Base-by-base conservation (phyloP, 2,113 vertebrate genomes). In the Probosciger aterrimus region DNA sequence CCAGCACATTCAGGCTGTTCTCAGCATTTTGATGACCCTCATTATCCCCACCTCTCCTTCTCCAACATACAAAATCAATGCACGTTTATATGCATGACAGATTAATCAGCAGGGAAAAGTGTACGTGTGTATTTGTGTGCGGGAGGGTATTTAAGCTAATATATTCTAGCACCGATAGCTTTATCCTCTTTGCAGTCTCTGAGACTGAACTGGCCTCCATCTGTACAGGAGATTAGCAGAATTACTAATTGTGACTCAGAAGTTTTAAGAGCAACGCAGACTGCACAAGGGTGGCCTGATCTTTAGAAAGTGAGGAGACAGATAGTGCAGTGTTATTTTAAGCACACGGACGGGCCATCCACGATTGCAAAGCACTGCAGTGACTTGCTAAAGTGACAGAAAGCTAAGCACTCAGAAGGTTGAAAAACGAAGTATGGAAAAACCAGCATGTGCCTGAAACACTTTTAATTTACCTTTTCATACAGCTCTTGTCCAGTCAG, bases 121-220 rank as follows among this genome's bases (percentile, higher is more conserved):
- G 39, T 64, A 37, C 47, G 49, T 68, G 70, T 57, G 52, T 92
- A 77, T 70, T 75, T 83, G 82, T 77, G 62, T 82, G 90, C 57
- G 89, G 91, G 88, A 92, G 60, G 82, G 60, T 44, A 75, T 92
- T 96, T 94, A 93, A 96, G 95, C 96, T 93, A 95, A 97, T 96
- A 96, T 97, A 96, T 96, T 81, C 93, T 82, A 92, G 63, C 7
- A 11, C 96, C 88, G 80, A 87, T 83, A 95, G 80, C 80, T 93
- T 97, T 93, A 97, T 97, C 96, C 93, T 96, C 96, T 97, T 96
- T 97, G 85, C 70, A 85, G 93, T 39, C 85, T 86, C 69, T 55
- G 79, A 90, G 82, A 90, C 94, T 70, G 86, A 95, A 93, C 80
- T 47, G 52, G 65, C 74, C 86, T 90, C 96, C 97, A 97, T 96